phyloP scores from a whole-genome alignment of 2,888 invertebrate species.

The Drosophila sordidapex region DNA sequence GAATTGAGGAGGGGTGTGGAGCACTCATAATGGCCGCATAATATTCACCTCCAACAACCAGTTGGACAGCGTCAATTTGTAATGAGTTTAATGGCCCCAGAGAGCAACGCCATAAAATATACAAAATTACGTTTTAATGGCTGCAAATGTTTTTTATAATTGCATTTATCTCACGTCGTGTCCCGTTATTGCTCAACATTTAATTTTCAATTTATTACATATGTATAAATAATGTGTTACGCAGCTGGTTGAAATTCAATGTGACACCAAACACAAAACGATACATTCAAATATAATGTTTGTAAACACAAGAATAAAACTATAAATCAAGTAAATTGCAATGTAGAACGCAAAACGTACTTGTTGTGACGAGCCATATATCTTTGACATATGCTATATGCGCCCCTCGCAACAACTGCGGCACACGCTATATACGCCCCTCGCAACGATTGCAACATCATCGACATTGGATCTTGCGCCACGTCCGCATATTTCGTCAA shows the following conservation, averaged over 20 bases:
- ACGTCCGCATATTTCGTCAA: no score
- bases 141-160: slow-evolving; percentile 70
- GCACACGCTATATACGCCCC: no score
- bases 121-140: slow-evolving; percentile 70
- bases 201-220: slow-evolving; percentile 18
- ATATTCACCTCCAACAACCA: slow-evolving; percentile 42
- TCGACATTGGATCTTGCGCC: no score
- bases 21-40: slow-evolving; percentile 16
- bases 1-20: neutral
- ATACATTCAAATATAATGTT: neutral
- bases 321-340: neutral
- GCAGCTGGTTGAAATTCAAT: neutral
- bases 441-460: no score
- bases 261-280: neutral
- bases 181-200: slow-evolving; percentile 42
- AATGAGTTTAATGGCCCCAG: slow-evolving; percentile 67
- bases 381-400: no score
- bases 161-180: slow-evolving; percentile 64
- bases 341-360: neutral
- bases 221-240: slow-evolving; percentile 5
- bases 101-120: slow-evolving; percentile 58
- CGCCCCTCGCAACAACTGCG: no score
- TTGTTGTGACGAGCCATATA: no score
- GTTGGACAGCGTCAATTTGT: slow-evolving; percentile 55
- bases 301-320: neutral